Percentiles rank a stretch among this genome's conserved stretches.
Evolutionary conservation across 2,888 invertebrate species (phyloP).

Genomic region (Harpalus rufipes): DNA sequence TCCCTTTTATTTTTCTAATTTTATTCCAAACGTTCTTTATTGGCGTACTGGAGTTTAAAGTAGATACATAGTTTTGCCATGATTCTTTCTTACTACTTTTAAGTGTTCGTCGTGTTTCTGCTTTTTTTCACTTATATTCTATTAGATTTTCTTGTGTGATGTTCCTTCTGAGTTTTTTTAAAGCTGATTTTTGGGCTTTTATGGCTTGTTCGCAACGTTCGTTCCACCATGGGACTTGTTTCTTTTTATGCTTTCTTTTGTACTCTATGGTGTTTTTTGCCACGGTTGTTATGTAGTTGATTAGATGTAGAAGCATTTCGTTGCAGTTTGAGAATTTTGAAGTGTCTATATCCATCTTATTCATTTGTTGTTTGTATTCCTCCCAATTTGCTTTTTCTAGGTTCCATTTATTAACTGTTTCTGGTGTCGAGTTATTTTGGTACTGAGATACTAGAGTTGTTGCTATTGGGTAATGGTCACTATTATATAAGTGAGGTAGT

Average conservation of each 20-base stretch:
- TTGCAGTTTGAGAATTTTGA: too few species aligned
- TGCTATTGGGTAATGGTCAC: too few species aligned
- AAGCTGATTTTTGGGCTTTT: background rate
- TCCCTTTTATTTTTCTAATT: background rate
- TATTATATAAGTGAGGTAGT: too few species aligned
- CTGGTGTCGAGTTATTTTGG: too few species aligned
- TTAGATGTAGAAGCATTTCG: background rate
- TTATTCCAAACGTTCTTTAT: background rate
- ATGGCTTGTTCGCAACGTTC: background rate
- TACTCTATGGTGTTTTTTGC: background rate
- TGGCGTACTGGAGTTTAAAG: background rate
- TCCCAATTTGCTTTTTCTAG: too few species aligned
- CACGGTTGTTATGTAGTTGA: background rate
- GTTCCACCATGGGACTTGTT: background rate
- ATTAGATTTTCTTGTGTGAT: background rate
- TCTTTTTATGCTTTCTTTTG: background rate
- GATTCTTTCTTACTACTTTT: background rate
- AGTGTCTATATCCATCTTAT: too few species aligned
- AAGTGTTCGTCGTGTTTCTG: background rate
- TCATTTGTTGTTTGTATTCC: too few species aligned
- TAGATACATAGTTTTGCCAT: background rate
- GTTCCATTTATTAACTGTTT: too few species aligned
- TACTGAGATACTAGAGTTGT: too few species aligned
- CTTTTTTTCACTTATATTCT: background rate
- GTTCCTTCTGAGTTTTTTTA: background rate